Conservation (phyloP, 1,140 invertebrate species). For the Polypedilum pembai region DNA sequence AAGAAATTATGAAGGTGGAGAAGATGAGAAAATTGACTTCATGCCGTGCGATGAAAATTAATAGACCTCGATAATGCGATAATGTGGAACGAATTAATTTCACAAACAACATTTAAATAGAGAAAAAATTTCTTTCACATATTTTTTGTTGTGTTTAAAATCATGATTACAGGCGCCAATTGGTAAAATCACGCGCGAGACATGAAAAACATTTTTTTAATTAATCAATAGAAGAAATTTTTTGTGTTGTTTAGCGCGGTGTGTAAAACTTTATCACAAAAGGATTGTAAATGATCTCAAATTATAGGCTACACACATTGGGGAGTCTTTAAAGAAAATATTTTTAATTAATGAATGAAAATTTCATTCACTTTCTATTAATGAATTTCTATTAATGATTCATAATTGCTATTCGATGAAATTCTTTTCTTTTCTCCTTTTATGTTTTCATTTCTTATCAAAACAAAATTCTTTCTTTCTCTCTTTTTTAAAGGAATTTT, state of each 20-base stretch:
- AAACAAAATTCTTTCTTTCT: neutral
- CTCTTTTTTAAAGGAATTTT: neutral
- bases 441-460: neutral
- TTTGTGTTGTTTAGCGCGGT: neutral
- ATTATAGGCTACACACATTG: neutral
- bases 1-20: neutral
- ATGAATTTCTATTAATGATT: slow-evolving; percentile 13
- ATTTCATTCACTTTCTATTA: neutral
- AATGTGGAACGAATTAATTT: slow-evolving; percentile 27
- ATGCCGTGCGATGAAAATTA: slow-evolving; percentile 2
- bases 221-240: neutral
- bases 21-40: neutral
- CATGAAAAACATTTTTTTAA: neutral
- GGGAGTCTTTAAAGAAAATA: neutral
- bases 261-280: neutral
- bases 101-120: neutral
- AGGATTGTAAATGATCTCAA: slow-evolving; percentile 21
- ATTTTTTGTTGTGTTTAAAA: neutral
- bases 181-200: neutral
- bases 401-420: neutral
- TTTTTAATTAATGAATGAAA: slow-evolving; percentile 23
- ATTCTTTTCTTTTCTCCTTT: neutral
- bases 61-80: slow-evolving; percentile 17
- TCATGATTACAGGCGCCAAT: slow-evolving; percentile 26
- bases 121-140: neutral